Evolutionary conservation across 2,888 invertebrate genomes (phyloP), one percentile per base, ranked within the genome.

Genomic region (Lampropteryx suffumata): DNA sequence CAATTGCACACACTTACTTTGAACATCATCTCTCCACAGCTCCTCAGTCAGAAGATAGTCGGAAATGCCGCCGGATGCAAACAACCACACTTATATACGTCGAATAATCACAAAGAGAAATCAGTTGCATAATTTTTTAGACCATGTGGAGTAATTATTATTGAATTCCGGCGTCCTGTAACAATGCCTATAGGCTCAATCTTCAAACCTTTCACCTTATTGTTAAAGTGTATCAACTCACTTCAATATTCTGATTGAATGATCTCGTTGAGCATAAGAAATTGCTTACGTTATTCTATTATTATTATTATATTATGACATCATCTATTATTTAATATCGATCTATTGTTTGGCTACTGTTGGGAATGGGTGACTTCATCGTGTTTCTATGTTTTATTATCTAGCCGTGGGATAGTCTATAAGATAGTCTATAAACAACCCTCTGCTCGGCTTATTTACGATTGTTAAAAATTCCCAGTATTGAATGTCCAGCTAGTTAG

Each of bases 31-130:
- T 61, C 57, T 60, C 37, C 50, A 28, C 48, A 51, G 61, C 56
- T 64, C 49, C 50, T 36, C 52, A 34, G 57, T 28, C 57, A 57
- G 51, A 45, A 56, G 57, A 50, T 56, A 49, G 36, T 65, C 62
- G 64, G 65, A 74, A 73, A 67, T 72, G 67, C 44, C 56, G 47
- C 59, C 65, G 59, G 68, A 69, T 64, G 59, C 57, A 62, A 64
- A 62, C 39, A 47, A 50, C 58, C 65, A 63, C 66, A 69, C 71
- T 76, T 73, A 64, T 74, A 67, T 73, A 73, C 62, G 62, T 59
- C 51, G 54, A 61, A 59, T 67, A 69, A 71, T 69, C 61, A 71
- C 51, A 65, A 66, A 72, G 68, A 71, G 69, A 73, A 71, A 73
- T 71, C 68, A 65, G 57, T 71, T 74, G 65, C 59, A 62, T 71